phyloP scores from a whole-genome alignment of 2,113 vertebrate genomes.

The Gasterosteus aculeatus region DNA sequence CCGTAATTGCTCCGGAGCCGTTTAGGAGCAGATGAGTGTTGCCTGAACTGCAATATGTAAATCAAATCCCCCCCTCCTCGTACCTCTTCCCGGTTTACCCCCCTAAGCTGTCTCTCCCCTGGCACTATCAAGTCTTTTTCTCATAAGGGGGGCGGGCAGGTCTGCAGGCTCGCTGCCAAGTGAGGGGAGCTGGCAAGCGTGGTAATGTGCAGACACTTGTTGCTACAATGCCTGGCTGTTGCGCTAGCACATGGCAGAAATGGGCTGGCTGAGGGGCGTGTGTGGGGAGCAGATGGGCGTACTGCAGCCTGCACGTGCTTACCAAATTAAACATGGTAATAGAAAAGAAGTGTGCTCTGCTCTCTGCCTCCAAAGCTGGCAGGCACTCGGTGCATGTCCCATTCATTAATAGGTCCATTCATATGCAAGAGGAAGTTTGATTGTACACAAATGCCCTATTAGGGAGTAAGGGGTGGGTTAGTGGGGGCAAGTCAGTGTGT shows the following conservation, averaged over 20 bases:
- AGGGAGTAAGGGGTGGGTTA: slow-evolving; percentile 44
- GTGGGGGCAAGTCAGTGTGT: slow-evolving; percentile 32
- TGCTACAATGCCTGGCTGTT: slow-evolving; percentile 80
- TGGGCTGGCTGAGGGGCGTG: slow-evolving; percentile 37
- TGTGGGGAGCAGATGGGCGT: slow-evolving; percentile 66
- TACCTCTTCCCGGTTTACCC: slow-evolving; percentile 45
- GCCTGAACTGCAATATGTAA: slow-evolving; percentile 82
- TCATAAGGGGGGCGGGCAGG: slow-evolving; percentile 75
- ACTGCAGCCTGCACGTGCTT: slow-evolving; percentile 67
- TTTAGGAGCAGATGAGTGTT: slow-evolving; percentile 83
- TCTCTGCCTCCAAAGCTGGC: slow-evolving; percentile 58
- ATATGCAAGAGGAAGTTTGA: slow-evolving; percentile 76
- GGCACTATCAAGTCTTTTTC: slow-evolving; percentile 84
- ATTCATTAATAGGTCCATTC: slow-evolving; percentile 78
- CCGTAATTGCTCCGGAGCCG: slow-evolving; percentile 82
- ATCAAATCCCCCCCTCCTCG: slow-evolving; percentile 71
- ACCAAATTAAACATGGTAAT: slow-evolving; percentile 60
- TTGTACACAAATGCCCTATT: slow-evolving; percentile 77
- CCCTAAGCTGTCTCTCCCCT: slow-evolving; percentile 69
- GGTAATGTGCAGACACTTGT: slow-evolving; percentile 84
- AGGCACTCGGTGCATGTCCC: slow-evolving; percentile 58
- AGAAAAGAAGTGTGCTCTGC: slow-evolving; percentile 61
- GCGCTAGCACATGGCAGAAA: slow-evolving; percentile 67
- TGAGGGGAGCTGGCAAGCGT: slow-evolving; percentile 77
- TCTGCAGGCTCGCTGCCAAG: slow-evolving; percentile 82